Evolutionary conservation across 2,797 vertebrate genomes (phyloP), one percentile per base, ranked within the genome.

Genomic region (Coracias cyanogaster): DNA sequence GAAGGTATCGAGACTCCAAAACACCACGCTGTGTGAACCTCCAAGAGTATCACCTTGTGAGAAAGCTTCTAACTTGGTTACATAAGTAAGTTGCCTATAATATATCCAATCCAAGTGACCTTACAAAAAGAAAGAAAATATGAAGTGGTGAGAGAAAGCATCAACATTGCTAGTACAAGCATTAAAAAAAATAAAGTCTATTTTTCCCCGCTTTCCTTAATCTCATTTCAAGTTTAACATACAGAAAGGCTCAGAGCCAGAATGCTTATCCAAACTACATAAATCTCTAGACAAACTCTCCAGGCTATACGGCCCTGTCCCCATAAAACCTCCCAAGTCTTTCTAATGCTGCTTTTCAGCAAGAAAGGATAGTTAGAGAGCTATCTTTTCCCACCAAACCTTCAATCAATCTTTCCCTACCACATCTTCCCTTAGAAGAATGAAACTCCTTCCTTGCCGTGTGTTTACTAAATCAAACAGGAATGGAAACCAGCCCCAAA

Each of bases 181-280:
- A 86, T 24, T 93, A 79, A 80, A 89, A 89, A 88, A 86, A 93
- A 73, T 55, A 57, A 86, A 81, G 52, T 61, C 58, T 90, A 33
- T 55, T 89, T 26, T 80, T 92, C 73, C n/a, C 66, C 1, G 0
- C 61, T 43, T 91, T 49, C 82, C 64, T 45, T 93, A 73, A 89
- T 94, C 69, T 84, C 17, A 66, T 84, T 90, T 97, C 46, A 82
- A 90, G 45, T 79, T 80, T 94, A 94, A 90, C 70, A 77, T 55
- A 84, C 10, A 90, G 77, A 93, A 96, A 86, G 86, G 71, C 66
- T 93, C 81, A 55, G 71, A 82, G 94, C 80, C 92, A 96, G 71
- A 83, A 95, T 17, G 15, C 80, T 94, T 96, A 93, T 92, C 70
- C 93, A 92, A 92, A 86, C 70, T 51, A 79, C 70, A 92, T 96